These are phyloP conservation scores for Botia kubotai DNA, from an alignment of 2,797 vertebrate species.

Conservation along the genomic window DNA sequence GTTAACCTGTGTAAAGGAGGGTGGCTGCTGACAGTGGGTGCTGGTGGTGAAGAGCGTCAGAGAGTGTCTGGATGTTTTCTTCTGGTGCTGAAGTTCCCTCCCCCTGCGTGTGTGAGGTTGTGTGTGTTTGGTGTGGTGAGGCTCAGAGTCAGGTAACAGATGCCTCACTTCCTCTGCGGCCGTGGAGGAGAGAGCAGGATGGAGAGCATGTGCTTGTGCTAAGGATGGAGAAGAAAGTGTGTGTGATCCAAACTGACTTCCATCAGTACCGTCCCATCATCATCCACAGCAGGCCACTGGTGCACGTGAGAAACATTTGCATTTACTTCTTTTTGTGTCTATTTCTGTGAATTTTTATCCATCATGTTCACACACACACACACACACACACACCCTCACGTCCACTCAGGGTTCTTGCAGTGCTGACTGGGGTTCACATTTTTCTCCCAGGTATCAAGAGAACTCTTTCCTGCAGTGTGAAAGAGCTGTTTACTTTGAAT, in stretches of 20 bases:
- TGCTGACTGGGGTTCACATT: conserved; percentile 11
- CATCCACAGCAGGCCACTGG: conserved; percentile 67
- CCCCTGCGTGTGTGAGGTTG: conserved; percentile 52
- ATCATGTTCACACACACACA: neutral
- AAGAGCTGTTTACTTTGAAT: conserved; percentile 28
- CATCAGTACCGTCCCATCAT: conserved; percentile 80
- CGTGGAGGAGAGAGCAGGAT: conserved; percentile 74
- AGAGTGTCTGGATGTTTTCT: conserved; percentile 56
- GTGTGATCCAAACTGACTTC: conserved; percentile 85
- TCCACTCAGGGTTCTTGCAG: neutral
- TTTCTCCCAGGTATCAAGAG: conserved; percentile 24
- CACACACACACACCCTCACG: neutral
- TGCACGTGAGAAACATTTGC: conserved; percentile 72
- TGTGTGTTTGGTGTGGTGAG: conserved; percentile 52
- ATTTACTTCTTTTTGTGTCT: conserved; percentile 43
- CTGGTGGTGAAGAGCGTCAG: conserved; percentile 57
- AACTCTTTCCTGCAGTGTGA: conserved; percentile 6
- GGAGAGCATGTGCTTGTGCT: conserved; percentile 66
- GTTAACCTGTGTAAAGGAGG: conserved; percentile 52
- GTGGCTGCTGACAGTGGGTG: conserved; percentile 65
- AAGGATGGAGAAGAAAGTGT: conserved; percentile 86
- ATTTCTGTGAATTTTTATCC: neutral
- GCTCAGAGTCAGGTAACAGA: conserved; percentile 77
- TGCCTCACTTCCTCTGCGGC: conserved; percentile 69
- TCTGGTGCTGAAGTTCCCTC: conserved; percentile 58